Evolutionary conservation across 2,797 vertebrate species (phyloP).

Genomic region (Bradypodion pumilum): DNA sequence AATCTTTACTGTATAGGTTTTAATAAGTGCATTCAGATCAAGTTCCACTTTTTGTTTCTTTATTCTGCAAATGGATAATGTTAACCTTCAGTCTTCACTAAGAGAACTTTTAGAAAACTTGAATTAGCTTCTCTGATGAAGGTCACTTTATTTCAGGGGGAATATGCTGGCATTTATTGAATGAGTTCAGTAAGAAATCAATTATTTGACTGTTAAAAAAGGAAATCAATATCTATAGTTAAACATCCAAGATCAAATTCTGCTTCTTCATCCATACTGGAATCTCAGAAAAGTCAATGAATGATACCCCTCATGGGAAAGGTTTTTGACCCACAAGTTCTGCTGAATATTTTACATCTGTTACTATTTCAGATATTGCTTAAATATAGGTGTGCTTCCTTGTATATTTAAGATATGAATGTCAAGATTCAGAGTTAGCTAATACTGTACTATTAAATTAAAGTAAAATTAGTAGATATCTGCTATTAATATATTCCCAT

Average conservation of each 20-base stretch:
- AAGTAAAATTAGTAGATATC: not conserved
- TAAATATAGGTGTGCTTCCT: not conserved
- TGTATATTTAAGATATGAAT: not conserved
- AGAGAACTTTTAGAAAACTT: constrained; percentile 10
- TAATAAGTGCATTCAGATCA: not conserved
- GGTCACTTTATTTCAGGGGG: constrained; percentile 8
- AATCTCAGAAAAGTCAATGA: not conserved
- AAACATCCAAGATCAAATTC: constrained; percentile 17
- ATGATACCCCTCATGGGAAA: not conserved
- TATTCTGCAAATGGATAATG: not conserved
- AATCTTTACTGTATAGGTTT: not conserved
- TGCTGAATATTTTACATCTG: not conserved
- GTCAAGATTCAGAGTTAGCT: not conserved
- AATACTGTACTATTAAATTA: not conserved
- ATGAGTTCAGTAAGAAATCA: constrained; percentile 11
- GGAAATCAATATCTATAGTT: not conserved
- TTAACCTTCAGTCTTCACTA: constrained; percentile 24
- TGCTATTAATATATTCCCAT: not conserved
- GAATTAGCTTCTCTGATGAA: not conserved
- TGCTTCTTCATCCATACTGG: not conserved
- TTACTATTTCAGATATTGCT: not conserved
- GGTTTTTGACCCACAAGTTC: not conserved
- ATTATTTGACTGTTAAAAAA: not conserved
- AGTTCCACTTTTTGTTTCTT: not conserved
- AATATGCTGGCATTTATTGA: constrained; percentile 13